phyloP scores from a whole-genome alignment of 2,113 vertebrate genomes.

The Amphiprion ocellaris region DNA sequence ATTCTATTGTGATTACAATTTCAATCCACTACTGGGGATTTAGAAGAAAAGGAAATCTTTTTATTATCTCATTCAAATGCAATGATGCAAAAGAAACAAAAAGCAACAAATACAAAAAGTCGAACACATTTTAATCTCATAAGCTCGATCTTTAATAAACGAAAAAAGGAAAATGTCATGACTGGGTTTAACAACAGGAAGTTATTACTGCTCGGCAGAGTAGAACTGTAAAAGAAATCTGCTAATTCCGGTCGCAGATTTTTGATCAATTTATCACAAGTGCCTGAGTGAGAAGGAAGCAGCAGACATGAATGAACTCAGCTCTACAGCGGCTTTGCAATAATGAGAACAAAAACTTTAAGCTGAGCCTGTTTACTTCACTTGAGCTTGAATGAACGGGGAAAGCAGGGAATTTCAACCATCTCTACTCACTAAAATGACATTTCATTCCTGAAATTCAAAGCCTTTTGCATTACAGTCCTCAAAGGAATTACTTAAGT shows the following conservation, averaged over 20 bases:
- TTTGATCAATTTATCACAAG: conserved; percentile 13
- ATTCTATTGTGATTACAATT: neutral
- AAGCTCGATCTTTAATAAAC: conserved; percentile 21
- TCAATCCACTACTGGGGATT: neutral
- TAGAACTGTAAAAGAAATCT: conserved; percentile 33
- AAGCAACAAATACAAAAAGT: neutral
- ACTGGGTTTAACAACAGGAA: neutral
- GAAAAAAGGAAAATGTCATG: neutral
- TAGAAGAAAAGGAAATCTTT: neutral
- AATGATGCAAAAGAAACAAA: neutral
- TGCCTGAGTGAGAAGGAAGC: conserved; percentile 4
- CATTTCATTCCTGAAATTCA: neutral
- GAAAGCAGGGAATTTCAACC: conserved; percentile 4
- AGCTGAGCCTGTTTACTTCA: conserved; percentile 21
- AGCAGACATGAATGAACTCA: conserved; percentile 12
- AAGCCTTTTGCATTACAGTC: neutral
- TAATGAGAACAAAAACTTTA: conserved; percentile 32
- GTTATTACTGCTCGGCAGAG: conserved; percentile 5
- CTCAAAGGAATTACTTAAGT: neutral
- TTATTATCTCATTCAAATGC: neutral
- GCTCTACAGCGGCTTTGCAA: conserved; percentile 17
- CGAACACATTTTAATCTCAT: neutral
- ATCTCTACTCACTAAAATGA: neutral
- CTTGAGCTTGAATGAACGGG: conserved; percentile 27
- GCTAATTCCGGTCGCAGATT: conserved; percentile 11